Conservation (phyloP, 2,888 invertebrate species). For the Polia nebulosa region DNA sequence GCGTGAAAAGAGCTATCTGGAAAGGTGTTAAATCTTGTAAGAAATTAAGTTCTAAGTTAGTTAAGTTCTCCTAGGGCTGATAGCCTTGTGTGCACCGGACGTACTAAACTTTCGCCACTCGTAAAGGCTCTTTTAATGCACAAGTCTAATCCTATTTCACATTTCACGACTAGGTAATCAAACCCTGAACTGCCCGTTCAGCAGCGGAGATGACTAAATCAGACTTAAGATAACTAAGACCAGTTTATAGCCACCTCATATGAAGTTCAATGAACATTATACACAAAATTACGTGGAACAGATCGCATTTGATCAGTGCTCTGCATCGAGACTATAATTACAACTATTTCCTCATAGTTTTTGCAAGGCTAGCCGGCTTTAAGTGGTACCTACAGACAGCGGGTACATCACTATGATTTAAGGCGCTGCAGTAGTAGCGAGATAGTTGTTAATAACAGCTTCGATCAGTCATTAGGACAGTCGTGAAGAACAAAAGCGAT, state of each 20-base stretch:
- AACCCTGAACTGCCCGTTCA: not conserved
- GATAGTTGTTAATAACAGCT: slow-evolving; percentile 21
- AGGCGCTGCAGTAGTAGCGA: slow-evolving; percentile 17
- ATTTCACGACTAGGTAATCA: not conserved
- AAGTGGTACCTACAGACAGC: slow-evolving; percentile 44
- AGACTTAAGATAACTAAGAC: no score
- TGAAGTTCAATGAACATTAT: slow-evolving; percentile 32
- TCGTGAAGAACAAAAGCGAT: slow-evolving; percentile 20
- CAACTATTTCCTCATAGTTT: slow-evolving; percentile 32
- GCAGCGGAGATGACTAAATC: not conserved
- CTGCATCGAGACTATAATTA: slow-evolving; percentile 37
- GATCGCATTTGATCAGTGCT: slow-evolving; percentile 37
- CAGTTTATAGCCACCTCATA: not conserved
- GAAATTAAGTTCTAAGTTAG: not conserved
- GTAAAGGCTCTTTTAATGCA: not conserved
- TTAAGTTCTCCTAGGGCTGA: not conserved
- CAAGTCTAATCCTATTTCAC: not conserved
- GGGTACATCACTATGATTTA: slow-evolving; percentile 29
- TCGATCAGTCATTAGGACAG: slow-evolving; percentile 3
- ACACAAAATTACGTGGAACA: slow-evolving; percentile 1
- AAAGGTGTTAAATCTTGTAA: not conserved
- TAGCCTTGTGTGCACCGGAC: not conserved
- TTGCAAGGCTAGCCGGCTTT: slow-evolving; percentile 17
- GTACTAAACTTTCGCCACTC: not conserved
- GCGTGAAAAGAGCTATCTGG: not conserved